Base-by-base conservation (phyloP, 92 coral and sea anemone genomes). In the Desmophyllum pertusum region DNA sequence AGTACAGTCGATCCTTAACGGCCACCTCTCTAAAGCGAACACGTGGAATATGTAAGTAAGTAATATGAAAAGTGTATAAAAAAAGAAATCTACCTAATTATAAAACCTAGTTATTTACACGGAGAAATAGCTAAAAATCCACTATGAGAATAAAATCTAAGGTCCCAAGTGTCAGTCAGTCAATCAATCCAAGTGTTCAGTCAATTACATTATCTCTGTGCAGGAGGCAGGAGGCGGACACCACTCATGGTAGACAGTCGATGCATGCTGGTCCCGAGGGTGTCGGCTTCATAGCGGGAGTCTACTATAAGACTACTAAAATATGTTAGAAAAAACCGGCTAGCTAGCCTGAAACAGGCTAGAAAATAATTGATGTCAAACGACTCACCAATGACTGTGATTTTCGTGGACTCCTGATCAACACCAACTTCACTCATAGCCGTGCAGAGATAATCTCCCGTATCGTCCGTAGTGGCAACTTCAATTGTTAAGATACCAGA, bases 371-470 rank as follows among this genome's bases (percentile, higher is more conserved):
- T 71, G 5, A 7, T 30, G 35, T 0, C 14, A 18, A 77, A 33
- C 39, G 59, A 81, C 90, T 77, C 48, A 94, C 98, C 95, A 41
- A 93, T 75, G n/a, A 94, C 87, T 19, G 84, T 87, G 10, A 94
- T 84, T 61, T 63, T 83, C 17, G 98, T 79, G 18, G 92, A 89
- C 38, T 93, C 98, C 81, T 84, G 85, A 73, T 94, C 98, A 25
- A 78, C 79, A 25, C 95, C 98, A 35, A 89, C 85, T 33, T 94
- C 91, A 76, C 94, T 94, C 75, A 86, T 89, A 6, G 93, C 98
- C 17, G 92, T 92, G 19, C 98, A 94, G 19, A 86, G 80, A 53
- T 94, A 94, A 68, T 94, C 95, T 27, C 98, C 98, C 43, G 93
- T 89, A 64, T 88, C 91, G 8, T 80, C 42, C 9, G 30, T 48